Evolutionary conservation across 2,888 invertebrate genomes (phyloP), one percentile per base, ranked within the genome.

Genomic region (Dicycla oo): DNA sequence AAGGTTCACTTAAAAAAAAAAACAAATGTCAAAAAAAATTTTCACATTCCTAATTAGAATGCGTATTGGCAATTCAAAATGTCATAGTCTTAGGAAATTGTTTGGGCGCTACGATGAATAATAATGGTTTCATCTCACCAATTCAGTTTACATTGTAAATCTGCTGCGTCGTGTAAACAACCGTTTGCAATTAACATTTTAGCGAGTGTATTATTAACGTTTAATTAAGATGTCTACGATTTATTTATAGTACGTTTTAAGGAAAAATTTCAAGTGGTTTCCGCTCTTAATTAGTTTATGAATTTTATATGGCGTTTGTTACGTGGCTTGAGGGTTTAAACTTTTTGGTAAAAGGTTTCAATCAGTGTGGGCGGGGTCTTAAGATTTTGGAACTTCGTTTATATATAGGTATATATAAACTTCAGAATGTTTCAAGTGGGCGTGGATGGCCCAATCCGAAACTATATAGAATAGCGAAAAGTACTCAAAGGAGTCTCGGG

Each of bases 141-240:
- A 77, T 69, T 66, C 79, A 66, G 86, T 87, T 88, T 85, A 89
- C 89, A 88, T 85, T 86, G 88, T 89, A 89, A 90, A 89, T 87
- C 87, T 86, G 86, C 82, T 84, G 64, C 76, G 83, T 84, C 83
- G 75, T 84, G 87, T 87, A 87, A 87, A 84, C 83, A 86, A 78
- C 81, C 53, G 63, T 73, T 76, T 34, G 73, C 88, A 90, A 90
- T 90, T 90, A 90, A 87, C 86, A 88, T 88, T 89, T 87, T 84
- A 87, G 60, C 78, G 49, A 86, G 82, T 85, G 75, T 86, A 88
- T 88, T 83, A 86, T 76, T 80, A 83, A 76, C 75, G 77, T 81
- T 78, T 75, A 85, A 86, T 85, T 84, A 86, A 61, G 49, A 81
- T 79, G 78, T 83, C 76, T 80, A 79, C 43, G 54, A 83, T 79